A percentile compares a stretch with the other conserved stretches of the same genome.
These are phyloP conservation scores for Horisme vitalbata DNA, from an alignment of 2,888 invertebrate genomes.

Conservation along the genomic window DNA sequence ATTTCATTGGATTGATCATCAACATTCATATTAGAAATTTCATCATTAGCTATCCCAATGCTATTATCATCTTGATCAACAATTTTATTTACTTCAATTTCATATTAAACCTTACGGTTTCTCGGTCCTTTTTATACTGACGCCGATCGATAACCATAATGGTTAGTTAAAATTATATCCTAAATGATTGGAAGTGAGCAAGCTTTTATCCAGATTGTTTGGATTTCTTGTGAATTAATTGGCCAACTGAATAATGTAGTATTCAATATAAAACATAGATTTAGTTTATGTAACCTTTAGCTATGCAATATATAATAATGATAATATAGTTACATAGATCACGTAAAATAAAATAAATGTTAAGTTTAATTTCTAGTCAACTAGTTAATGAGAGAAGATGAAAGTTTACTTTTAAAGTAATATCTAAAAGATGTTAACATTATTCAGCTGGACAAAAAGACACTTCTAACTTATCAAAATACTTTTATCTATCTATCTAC, in stretches of 20 bases:
- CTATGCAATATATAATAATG: no score
- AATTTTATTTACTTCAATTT: neutral
- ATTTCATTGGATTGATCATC: no score
- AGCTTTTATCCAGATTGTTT: slow-evolving; percentile 49
- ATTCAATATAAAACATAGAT: neutral
- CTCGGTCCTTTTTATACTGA: slow-evolving; percentile 20
- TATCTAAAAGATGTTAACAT: slow-evolving; percentile 6
- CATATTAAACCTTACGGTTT: slow-evolving; percentile 1
- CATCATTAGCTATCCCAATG: slow-evolving; percentile 20
- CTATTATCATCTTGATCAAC: neutral
- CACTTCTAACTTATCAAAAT: slow-evolving; percentile 25
- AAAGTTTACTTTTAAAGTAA: neutral
- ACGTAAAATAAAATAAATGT: neutral
- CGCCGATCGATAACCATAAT: slow-evolving; percentile 34
- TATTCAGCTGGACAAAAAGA: slow-evolving; percentile 29
- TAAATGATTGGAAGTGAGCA: slow-evolving; percentile 61
- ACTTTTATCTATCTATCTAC: slow-evolving; percentile 55
- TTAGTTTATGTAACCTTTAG: neutral
- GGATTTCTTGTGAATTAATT: slow-evolving; percentile 38
- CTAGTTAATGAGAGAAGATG: no score
- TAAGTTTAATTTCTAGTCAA: no score
- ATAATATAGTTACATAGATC: no score
- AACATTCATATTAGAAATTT: slow-evolving; percentile 5
- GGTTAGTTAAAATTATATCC: slow-evolving; percentile 22
- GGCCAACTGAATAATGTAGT: slow-evolving; percentile 43